phyloP scores from a whole-genome alignment of 2,113 vertebrate species.

The Setophaga kirtlandii region DNA sequence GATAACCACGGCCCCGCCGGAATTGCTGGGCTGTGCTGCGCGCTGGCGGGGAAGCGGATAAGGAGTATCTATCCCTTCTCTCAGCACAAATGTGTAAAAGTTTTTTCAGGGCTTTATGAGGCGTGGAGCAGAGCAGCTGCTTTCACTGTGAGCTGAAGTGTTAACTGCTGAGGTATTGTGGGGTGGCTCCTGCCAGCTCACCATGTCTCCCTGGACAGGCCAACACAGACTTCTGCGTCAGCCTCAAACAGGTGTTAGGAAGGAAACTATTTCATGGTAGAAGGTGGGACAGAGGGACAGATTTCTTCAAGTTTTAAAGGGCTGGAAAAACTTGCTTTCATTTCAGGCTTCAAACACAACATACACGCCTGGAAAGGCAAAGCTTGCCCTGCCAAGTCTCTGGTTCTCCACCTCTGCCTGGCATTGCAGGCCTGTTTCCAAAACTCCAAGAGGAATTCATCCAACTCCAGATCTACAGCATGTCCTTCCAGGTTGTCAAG shows the following conservation, averaged over 20 bases:
- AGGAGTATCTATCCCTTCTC: not conserved
- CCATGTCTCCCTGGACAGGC: not conserved
- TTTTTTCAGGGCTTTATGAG: slow-evolving; percentile 41
- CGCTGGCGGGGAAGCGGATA: not conserved
- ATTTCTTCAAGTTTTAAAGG: slow-evolving; percentile 16
- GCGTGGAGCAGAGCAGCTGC: slow-evolving; percentile 30
- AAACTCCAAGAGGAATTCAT: not conserved
- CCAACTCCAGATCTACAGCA: not conserved
- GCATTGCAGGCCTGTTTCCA: not conserved
- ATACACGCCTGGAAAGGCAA: not conserved
- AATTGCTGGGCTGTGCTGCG: not conserved
- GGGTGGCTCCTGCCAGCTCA: not conserved
- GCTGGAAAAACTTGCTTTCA: slow-evolving; percentile 22
- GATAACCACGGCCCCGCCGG: slow-evolving; percentile 1
- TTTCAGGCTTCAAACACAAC: not conserved
- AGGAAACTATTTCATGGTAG: slow-evolving; percentile 24
- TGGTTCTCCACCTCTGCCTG: not conserved
- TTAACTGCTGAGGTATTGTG: slow-evolving; percentile 1
- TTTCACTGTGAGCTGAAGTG: slow-evolving; percentile 18
- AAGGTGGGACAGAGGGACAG: not conserved
- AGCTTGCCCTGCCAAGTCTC: not conserved
- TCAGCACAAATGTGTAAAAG: slow-evolving; percentile 17
- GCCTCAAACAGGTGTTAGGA: slow-evolving; percentile 34
- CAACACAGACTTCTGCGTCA: not conserved
- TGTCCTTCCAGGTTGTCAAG: not conserved